A percentile compares a stretch with the other conserved stretches of the same genome.
These are phyloP conservation scores for Achroia grisella DNA, from an alignment of 1,140 invertebrate species.

Conservation along the genomic window DNA sequence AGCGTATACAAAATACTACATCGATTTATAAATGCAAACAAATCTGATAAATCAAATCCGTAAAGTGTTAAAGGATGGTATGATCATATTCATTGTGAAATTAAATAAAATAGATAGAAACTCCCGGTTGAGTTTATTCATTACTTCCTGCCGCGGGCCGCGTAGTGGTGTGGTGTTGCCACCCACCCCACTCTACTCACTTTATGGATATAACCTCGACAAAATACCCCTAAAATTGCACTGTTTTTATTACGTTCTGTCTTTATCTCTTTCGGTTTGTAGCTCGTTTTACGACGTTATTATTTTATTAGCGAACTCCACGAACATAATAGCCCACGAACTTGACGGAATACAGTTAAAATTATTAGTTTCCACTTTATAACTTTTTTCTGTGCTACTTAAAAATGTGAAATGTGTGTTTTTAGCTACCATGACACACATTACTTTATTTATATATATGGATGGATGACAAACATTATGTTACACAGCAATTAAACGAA, in stretches of 20 bases:
- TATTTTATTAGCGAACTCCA: constrained; percentile 62
- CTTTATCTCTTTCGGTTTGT: constrained; percentile 71
- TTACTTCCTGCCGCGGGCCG: constrained; percentile 50
- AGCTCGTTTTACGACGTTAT: constrained; percentile 62
- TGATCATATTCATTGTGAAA: constrained; percentile 66
- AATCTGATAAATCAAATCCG: constrained; percentile 40
- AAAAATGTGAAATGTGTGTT: too few species aligned
- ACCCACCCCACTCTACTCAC: constrained; percentile 42
- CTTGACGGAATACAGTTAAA: background rate
- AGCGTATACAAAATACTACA: constrained; percentile 15
- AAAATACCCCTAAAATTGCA: constrained; percentile 73
- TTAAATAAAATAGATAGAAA: constrained; percentile 52
- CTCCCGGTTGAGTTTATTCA: constrained; percentile 67
- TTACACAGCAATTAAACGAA: too few species aligned
- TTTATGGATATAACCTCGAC: constrained; percentile 73
- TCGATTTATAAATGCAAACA: constrained; percentile 5
- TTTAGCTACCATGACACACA: too few species aligned
- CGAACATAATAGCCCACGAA: constrained; percentile 9
- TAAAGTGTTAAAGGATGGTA: constrained; percentile 48
- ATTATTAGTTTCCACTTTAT: background rate
- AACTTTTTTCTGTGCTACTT: too few species aligned
- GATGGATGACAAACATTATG: too few species aligned
- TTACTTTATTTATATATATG: too few species aligned
- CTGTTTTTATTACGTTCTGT: constrained; percentile 70
- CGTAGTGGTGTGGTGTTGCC: constrained; percentile 20